phyloP scores from a whole-genome alignment of 2,888 invertebrate species.

The Cephus spinipes region DNA sequence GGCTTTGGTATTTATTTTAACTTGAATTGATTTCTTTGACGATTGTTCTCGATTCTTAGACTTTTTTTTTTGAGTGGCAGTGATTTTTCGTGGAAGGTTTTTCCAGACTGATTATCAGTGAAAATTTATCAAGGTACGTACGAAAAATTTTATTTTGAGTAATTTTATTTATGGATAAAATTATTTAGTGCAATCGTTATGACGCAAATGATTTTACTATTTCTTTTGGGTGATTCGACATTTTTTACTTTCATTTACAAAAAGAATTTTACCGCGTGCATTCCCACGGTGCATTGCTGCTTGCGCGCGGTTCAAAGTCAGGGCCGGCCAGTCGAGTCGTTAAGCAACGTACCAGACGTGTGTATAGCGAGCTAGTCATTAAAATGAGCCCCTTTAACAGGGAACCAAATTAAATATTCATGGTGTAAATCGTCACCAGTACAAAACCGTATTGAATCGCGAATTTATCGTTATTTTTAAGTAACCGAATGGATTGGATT shows the following conservation, averaged over 20 bases:
- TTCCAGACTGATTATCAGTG: background rate
- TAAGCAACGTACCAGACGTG: constrained; percentile 17
- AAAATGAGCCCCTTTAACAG: background rate
- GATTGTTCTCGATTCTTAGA: background rate
- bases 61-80: background rate
- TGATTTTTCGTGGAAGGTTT: background rate
- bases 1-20: background rate
- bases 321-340: constrained; percentile 35
- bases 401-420: background rate
- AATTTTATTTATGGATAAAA: background rate
- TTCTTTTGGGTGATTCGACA: background rate
- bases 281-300: constrained; percentile 44
- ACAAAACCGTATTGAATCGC: background rate
- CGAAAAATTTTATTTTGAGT: background rate
- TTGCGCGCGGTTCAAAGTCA: constrained; percentile 47
- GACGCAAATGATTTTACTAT: background rate
- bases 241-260: background rate
- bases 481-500: background rate
- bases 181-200: background rate
- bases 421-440: background rate
- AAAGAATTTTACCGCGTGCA: constrained; percentile 12
- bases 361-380: background rate
- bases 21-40: background rate
- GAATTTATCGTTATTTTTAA: background rate
- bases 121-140: background rate